Percentiles rank a stretch among this genome's conserved stretches.
phyloP scores from a whole-genome alignment of 1,140 invertebrate species.

The Plectrocnemia conspersa region DNA sequence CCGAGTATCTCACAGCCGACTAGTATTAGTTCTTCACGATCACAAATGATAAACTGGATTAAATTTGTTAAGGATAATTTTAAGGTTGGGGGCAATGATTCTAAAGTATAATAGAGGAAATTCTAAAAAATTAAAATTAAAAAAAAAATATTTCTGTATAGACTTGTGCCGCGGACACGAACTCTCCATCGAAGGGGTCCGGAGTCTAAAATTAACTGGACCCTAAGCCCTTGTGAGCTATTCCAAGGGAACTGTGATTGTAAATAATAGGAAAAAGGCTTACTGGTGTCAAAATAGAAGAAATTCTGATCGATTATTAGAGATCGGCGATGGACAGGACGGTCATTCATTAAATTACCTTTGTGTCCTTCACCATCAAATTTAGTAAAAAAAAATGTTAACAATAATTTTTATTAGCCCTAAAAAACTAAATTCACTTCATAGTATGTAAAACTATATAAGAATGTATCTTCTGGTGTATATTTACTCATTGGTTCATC shows the following conservation, averaged over 20 bases:
- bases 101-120: constrained; percentile 36
- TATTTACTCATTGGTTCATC: no score
- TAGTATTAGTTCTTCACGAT: constrained; percentile 32
- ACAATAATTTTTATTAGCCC: constrained; percentile 35
- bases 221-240: not conserved
- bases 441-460: constrained; percentile 28
- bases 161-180: constrained; percentile 27
- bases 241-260: constrained; percentile 34
- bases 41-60: constrained; percentile 28
- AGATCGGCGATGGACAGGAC: constrained; percentile 19
- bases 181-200: constrained; percentile 15
- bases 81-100: constrained; percentile 35
- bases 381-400: constrained; percentile 29
- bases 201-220: not conserved
- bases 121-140: constrained; percentile 33
- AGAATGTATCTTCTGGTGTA: constrained; percentile 23
- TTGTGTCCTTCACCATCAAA: constrained; percentile 22
- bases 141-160: constrained; percentile 26
- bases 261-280: constrained; percentile 28
- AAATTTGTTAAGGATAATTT: constrained; percentile 27
- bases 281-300: constrained; percentile 26
- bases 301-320: constrained; percentile 20
- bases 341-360: constrained; percentile 11
- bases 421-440: constrained; percentile 25
- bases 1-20: constrained; percentile 27